phyloP scores from a whole-genome alignment of 2,797 vertebrate species.

The Geotrypetes seraphini region DNA sequence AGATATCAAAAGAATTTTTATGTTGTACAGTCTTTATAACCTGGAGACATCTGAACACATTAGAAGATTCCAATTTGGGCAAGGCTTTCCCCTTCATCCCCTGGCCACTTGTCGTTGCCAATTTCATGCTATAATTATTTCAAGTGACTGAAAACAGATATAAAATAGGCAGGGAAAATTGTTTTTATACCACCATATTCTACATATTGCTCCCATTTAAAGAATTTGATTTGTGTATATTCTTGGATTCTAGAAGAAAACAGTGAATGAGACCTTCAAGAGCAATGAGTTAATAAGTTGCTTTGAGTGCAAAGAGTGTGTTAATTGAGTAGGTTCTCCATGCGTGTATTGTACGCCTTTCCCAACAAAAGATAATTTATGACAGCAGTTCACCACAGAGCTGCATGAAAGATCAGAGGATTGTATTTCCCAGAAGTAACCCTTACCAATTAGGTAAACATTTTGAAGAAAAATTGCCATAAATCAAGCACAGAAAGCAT shows the following conservation, averaged over 20 bases:
- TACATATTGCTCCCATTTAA: no score
- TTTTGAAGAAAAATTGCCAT: slow-evolving; percentile 25
- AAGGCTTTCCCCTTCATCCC: no score
- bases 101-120: no score
- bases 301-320: slow-evolving; percentile 22
- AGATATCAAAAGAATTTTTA: no score
- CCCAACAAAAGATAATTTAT: slow-evolving; percentile 32
- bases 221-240: no score
- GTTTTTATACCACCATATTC: no score
- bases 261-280: slow-evolving; percentile 23
- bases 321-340: slow-evolving; percentile 32
- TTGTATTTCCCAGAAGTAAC: slow-evolving; percentile 12
- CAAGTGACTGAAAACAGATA: no score
- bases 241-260: slow-evolving; percentile 24
- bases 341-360: slow-evolving; percentile 30
- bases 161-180: no score
- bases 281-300: slow-evolving; percentile 20
- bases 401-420: slow-evolving; percentile 24
- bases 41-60: no score
- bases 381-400: slow-evolving; percentile 21
- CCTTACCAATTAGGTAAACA: slow-evolving; percentile 22
- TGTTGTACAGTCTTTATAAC: no score
- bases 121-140: no score
- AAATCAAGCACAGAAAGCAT: slow-evolving; percentile 16
- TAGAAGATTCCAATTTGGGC: no score